These are phyloP conservation scores for Paralvinella palmiformis DNA, from an alignment of 1,140 invertebrate genomes.

Conservation along the genomic window DNA sequence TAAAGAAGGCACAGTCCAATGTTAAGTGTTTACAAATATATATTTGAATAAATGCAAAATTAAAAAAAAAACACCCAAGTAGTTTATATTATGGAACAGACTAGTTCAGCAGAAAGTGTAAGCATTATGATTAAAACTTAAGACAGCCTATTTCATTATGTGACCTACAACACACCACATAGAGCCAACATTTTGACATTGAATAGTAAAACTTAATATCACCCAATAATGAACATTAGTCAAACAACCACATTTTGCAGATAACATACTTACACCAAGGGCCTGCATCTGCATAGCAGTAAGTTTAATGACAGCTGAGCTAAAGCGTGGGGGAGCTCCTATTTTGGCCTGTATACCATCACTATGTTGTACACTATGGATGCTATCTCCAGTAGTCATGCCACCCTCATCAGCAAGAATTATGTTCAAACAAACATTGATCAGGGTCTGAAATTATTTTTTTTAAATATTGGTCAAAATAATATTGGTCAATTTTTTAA, in stretches of 20 bases:
- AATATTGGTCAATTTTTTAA: neutral
- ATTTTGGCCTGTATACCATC: conserved; percentile 39
- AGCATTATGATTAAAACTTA: no score
- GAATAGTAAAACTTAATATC: no score
- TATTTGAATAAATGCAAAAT: no score
- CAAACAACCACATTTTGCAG: neutral
- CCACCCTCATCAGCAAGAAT: conserved; percentile 58
- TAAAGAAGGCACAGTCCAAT: no score
- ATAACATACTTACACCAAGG: conserved; percentile 62
- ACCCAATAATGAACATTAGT: no score
- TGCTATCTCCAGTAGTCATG: conserved; percentile 33
- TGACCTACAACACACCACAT: no score
- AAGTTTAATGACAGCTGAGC: conserved; percentile 87
- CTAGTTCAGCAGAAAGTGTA: no score
- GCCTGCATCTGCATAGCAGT: conserved; percentile 90
- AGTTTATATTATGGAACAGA: no score
- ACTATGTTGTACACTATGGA: conserved; percentile 22
- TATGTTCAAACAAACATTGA: conserved; percentile 53
- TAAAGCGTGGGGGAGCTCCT: conserved; percentile 83
- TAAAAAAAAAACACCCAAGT: no score
- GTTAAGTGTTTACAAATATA: no score
- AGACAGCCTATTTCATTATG: no score
- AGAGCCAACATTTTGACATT: no score
- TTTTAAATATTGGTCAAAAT: neutral
- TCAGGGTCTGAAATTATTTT: conserved; percentile 59